These are phyloP conservation scores for Phengaris arion DNA, from an alignment of 2,888 invertebrate species.

Conservation along the genomic window DNA sequence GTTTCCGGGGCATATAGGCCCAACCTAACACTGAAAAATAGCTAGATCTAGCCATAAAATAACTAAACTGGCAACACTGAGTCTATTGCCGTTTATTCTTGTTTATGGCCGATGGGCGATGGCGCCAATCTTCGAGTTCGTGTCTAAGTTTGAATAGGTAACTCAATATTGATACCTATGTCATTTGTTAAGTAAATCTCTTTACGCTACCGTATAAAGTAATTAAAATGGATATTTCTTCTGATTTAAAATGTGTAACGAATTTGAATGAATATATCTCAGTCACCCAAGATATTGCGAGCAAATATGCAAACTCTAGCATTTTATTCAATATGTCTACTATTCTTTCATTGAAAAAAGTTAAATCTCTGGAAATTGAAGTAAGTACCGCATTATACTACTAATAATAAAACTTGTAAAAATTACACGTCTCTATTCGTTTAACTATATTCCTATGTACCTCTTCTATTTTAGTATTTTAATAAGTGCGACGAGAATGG, in stretches of 20 bases:
- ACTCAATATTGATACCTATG: no score
- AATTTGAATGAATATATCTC: slow-evolving; percentile 54
- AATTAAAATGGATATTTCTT: slow-evolving; percentile 55
- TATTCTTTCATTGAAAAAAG: slow-evolving; percentile 56
- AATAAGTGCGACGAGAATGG: slow-evolving; percentile 59
- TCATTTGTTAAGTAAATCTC: no score
- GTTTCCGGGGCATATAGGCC: no score
- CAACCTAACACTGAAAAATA: no score
- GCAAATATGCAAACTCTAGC: slow-evolving; percentile 44
- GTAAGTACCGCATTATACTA: slow-evolving; percentile 39
- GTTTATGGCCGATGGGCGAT: no score
- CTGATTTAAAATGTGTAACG: slow-evolving; percentile 49
- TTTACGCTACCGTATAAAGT: no score
- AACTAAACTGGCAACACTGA: no score
- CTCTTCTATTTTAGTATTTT: slow-evolving; percentile 54
- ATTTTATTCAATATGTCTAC: slow-evolving; percentile 55
- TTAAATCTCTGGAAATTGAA: slow-evolving; percentile 59
- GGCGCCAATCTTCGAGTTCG: no score
- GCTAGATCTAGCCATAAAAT: no score
- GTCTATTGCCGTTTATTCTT: no score
- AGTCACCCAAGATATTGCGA: slow-evolving; percentile 48
- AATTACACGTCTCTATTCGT: neutral
- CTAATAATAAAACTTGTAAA: neutral
- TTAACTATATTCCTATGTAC: no score
- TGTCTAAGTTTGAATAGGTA: no score